Percentiles rank a stretch among this genome's conserved stretches.
Evolutionary conservation across 2,113 vertebrate species (phyloP).

Genomic region (Panthera tigris): DNA sequence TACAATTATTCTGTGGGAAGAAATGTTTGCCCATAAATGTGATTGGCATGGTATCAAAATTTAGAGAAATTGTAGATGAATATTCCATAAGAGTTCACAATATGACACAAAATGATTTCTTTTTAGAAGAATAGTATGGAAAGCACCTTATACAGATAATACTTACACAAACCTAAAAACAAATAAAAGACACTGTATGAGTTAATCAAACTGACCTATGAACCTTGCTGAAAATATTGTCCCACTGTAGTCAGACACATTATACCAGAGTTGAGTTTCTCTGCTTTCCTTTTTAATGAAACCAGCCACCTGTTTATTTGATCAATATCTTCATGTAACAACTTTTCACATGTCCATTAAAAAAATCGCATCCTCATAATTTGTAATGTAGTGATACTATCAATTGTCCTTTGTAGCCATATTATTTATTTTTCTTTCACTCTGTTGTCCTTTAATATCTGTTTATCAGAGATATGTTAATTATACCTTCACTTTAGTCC

Average conservation of each 20-base stretch:
- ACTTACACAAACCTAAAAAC: neutral
- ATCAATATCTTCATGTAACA: neutral
- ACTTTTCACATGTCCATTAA: neutral
- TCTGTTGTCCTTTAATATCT: constrained; percentile 58
- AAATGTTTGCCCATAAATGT: neutral
- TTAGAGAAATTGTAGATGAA: neutral
- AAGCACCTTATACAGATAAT: neutral
- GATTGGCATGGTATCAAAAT: neutral
- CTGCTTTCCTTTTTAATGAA: neutral
- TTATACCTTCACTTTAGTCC: constrained; percentile 40
- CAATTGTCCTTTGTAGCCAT: constrained; percentile 10
- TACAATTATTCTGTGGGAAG: neutral
- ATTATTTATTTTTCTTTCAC: constrained; percentile 56
- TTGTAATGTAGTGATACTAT: constrained; percentile 12
- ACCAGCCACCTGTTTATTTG: neutral
- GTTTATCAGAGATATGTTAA: constrained; percentile 61
- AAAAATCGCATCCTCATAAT: neutral
- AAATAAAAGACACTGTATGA: neutral
- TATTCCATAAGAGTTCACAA: neutral
- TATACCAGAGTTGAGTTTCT: neutral
- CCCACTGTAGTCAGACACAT: neutral
- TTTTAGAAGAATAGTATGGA: neutral
- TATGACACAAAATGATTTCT: neutral
- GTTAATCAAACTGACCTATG: neutral
- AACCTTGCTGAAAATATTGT: neutral